These are phyloP conservation scores for Lymantria dispar DNA, from an alignment of 2,888 invertebrate genomes.

Conservation along the genomic window DNA sequence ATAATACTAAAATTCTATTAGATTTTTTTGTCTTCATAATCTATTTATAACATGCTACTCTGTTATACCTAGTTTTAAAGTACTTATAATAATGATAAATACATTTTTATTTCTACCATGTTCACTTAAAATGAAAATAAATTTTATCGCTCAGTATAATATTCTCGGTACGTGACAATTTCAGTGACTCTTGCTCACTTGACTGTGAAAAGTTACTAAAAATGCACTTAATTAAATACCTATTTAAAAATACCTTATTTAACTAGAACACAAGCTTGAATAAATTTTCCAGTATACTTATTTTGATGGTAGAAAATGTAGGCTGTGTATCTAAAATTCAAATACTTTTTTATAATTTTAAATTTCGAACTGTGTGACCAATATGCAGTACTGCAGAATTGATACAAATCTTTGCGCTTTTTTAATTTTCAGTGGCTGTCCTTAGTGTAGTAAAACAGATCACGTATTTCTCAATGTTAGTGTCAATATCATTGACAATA, in stretches of 20 bases:
- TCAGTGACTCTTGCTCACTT: not conserved
- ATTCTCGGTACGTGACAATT: not conserved
- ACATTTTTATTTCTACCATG: no score
- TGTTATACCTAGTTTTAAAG: no score
- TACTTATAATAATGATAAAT: no score
- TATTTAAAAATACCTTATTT: not conserved
- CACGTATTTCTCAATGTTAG: slow-evolving; percentile 32
- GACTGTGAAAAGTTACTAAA: not conserved
- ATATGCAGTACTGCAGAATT: not conserved
- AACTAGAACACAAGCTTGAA: not conserved
- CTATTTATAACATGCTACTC: no score
- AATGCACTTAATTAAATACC: not conserved
- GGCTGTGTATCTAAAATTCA: not conserved
- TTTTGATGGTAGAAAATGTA: not conserved
- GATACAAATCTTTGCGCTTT: slow-evolving; percentile 12
- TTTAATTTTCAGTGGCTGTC: slow-evolving; percentile 13
- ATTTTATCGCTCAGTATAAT: not conserved
- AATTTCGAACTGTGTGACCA: not conserved
- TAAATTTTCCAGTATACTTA: not conserved
- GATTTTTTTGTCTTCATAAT: no score
- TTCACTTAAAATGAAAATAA: no score
- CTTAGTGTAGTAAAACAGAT: slow-evolving; percentile 19
- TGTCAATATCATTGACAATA: slow-evolving; percentile 19
- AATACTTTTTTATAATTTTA: not conserved
- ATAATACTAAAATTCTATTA: no score